Percentiles rank a stretch among this genome's conserved stretches.
Evolutionary conservation across 2,888 invertebrate genomes (phyloP).

Genomic region (Andrena fulva): DNA sequence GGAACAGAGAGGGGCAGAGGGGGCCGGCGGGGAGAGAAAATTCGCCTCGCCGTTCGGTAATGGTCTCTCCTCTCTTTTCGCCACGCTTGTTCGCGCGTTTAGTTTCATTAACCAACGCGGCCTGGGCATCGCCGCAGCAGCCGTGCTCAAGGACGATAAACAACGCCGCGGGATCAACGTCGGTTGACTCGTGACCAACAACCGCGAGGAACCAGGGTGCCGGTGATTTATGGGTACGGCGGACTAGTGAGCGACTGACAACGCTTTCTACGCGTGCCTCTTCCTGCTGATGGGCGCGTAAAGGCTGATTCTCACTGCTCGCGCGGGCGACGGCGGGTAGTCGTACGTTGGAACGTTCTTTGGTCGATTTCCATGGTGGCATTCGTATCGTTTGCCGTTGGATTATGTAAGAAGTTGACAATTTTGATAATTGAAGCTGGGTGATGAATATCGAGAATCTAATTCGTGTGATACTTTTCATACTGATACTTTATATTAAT

Average conservation of each 20-base stretch:
- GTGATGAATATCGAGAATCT: too few species aligned
- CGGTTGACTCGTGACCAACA: slow-evolving; percentile 31
- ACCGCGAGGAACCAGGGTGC: slow-evolving; percentile 15
- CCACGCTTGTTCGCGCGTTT: slow-evolving; percentile 53
- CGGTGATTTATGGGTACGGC: slow-evolving; percentile 35
- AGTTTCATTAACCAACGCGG: slow-evolving; percentile 51
- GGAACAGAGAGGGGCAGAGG: slow-evolving; percentile 45
- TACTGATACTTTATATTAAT: too few species aligned
- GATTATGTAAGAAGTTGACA: too few species aligned
- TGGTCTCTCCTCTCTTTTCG: slow-evolving; percentile 67
- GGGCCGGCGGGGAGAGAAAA: slow-evolving; percentile 29
- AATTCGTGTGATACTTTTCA: too few species aligned
- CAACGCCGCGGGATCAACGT: slow-evolving; percentile 25
- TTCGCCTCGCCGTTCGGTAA: slow-evolving; percentile 47
- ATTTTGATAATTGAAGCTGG: too few species aligned
- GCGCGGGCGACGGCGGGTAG: too few species aligned
- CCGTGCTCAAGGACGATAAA: slow-evolving; percentile 16
- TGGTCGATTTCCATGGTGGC: too few species aligned
- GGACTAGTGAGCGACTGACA: slow-evolving; percentile 3
- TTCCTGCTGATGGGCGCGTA: slow-evolving; percentile 3
- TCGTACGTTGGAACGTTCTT: too few species aligned
- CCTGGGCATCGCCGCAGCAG: neutral
- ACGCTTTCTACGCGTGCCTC: slow-evolving; percentile 40
- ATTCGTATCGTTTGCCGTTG: too few species aligned
- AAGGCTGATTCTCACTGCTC: neutral